Conservation (phyloP, 2,113 vertebrate species). For the Ciconia stormi region DNA sequence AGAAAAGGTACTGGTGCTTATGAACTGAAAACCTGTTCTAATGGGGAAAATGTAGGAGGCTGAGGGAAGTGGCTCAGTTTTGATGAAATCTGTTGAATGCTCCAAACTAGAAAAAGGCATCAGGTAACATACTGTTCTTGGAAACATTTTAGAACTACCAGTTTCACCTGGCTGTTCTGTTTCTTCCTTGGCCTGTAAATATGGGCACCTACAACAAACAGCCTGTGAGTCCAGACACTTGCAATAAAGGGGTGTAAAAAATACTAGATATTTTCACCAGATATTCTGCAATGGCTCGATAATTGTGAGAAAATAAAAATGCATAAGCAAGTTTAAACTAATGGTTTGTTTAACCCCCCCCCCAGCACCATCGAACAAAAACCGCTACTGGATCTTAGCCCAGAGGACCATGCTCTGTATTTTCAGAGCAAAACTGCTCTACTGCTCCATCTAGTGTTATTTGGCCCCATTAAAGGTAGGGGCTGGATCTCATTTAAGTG, state of each 20-base stretch:
- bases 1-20: background rate
- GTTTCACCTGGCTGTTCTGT: background rate
- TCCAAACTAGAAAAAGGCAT: background rate
- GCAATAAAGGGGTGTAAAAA: background rate
- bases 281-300: background rate
- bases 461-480: no score
- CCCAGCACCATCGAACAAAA: background rate
- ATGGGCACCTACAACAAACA: background rate
- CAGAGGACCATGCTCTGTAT: rapidly evolving
- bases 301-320: background rate
- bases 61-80: background rate
- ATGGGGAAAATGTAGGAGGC: background rate
- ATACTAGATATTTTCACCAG: background rate
- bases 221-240: background rate
- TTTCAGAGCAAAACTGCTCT: background rate
- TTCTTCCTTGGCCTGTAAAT: background rate
- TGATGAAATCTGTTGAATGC: background rate
- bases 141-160: background rate
- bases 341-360: background rate
- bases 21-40: background rate
- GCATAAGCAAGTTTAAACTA: background rate
- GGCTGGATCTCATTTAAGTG: background rate
- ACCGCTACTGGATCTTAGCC: rapidly evolving
- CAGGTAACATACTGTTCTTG: background rate
- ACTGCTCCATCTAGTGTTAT: background rate